Evolutionary conservation across 2,888 invertebrate genomes (phyloP), one percentile per base, ranked within the genome.

Genomic region (Notocelia uddmanniana): DNA sequence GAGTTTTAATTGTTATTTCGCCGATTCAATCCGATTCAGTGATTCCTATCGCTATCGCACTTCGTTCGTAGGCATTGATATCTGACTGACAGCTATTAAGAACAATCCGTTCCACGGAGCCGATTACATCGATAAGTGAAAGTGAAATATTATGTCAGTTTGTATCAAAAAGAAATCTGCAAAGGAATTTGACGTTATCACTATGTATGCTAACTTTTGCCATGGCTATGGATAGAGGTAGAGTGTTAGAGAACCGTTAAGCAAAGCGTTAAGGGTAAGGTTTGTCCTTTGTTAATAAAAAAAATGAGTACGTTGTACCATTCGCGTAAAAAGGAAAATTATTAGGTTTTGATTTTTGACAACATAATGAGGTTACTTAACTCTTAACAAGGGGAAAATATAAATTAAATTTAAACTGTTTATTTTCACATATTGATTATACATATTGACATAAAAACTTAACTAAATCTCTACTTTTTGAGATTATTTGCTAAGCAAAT

Each of bases 41-140:
- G 34, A 63, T 63, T 48, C 23, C 37, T n/a, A 50, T 50, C 52
- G 9, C 37, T n/a, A 50, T 50, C 52, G 9, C 50, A 52, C 54
- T 54, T 66, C 10, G 59, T 41, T 54, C 19, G 37, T 70, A 70
- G 50, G 37, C 50, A 50, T 70, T 37, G 58, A 69, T 59, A 64
- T 63, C 50, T 50, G 64, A 52, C 45, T 50, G 48, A 48, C 58
- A 66, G 68, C 76, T 73, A 69, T 76, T 73, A 75, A 73, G 75
- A 77, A 79, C 77, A 78, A 79, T 79, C 78, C 75, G 79, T 77
- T 78, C 74, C 78, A 74, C 69, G 59, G 77, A 79, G 77, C 78
- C 75, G 75, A 81, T 80, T 79, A 77, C 76, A 76, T 75, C 75
- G 73, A 74, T 74, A 21, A 77, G 83, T 81, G 83, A 83, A 84